These are phyloP conservation scores for Barypeithes pellucidus DNA, from an alignment of 2,888 invertebrate species.

Conservation along the genomic window DNA sequence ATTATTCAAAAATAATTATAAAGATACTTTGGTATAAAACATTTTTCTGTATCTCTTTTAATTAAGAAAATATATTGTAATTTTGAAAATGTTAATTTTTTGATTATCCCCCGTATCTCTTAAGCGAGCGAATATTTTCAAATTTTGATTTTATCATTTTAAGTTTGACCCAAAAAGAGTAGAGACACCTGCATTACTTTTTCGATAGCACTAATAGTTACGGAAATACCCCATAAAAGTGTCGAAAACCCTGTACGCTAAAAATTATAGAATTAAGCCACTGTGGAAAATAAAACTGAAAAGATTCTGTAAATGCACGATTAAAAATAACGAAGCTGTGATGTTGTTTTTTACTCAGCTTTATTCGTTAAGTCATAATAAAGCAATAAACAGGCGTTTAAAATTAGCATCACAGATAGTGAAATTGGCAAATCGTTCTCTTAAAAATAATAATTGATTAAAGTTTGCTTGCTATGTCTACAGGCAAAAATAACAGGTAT, in stretches of 20 bases:
- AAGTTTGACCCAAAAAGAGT: too few species aligned
- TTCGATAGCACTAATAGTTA: too few species aligned
- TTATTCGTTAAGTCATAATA: constrained; percentile 27
- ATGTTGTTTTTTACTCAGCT: constrained; percentile 10
- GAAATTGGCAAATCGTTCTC: constrained; percentile 8
- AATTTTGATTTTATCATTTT: too few species aligned
- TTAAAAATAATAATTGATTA: constrained; percentile 4
- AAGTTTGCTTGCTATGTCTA: constrained; percentile 22
- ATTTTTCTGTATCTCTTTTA: too few species aligned
- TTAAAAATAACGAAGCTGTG: constrained; percentile 24
- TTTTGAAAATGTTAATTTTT: too few species aligned
- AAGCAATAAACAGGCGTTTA: constrained; percentile 34
- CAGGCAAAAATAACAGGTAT: neutral
- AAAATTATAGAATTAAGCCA: neutral
- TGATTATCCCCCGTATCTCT: too few species aligned
- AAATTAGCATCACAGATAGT: constrained; percentile 25
- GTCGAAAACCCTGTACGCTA: neutral
- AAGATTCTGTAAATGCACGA: neutral
- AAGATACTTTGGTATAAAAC: too few species aligned
- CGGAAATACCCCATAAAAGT: too few species aligned
- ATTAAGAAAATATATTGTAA: too few species aligned
- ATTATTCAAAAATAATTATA: too few species aligned
- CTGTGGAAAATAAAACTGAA: neutral
- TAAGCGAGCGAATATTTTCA: too few species aligned
- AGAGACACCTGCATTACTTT: too few species aligned